Evolutionary conservation across 2,113 vertebrate species (phyloP), one percentile per base, ranked within the genome.

Genomic region (Leptocoma aspasia): DNA sequence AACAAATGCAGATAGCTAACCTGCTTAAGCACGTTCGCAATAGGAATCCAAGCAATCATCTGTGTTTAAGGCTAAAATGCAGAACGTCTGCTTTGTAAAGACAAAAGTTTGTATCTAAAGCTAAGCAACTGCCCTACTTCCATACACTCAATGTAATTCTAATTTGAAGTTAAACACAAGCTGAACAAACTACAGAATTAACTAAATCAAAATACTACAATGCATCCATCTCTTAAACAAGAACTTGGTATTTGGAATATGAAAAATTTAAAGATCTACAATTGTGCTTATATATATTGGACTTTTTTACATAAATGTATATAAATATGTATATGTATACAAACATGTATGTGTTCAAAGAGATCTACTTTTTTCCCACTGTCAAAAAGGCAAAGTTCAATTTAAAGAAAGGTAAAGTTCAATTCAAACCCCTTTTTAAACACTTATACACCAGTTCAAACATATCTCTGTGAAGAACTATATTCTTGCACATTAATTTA

Each of bases 1-100:
- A 91, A 91, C 30, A 91, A 87, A 84, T 7, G 53, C 8, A 95
- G 81, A 87, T 65, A 91, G 44, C 27, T 44, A 94, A 93, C 78
- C 78, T 91, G 87, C 87, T 89, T 78, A 91, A 94, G 90, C 84
- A 91, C 3, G 61, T 57, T 75, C 0, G 0, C 59, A 84, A 7
- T 20, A 90, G 44, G 70, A 91, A 91, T 93, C 70, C 44, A 85
- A 87, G 65, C 53, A 87, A 60, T 65, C 44, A 84, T 68, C 49
- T 85, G 21, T 57, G 93, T 87, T 87, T 95, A 66, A 75, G 31
- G 35, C 54, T 82, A 78, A 89, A 84, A 91, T 47, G 66, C 33
- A 95, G 23, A 86, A 54, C 49, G 56, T 39, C 59, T 54, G 53
- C 61, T 60, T 60, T 47, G 44, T 49, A 76, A 89, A 92, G 27